Evolutionary conservation across 2,797 vertebrate genomes (phyloP), one percentile per base, ranked within the genome.

Genomic region (Staurois parvus): DNA sequence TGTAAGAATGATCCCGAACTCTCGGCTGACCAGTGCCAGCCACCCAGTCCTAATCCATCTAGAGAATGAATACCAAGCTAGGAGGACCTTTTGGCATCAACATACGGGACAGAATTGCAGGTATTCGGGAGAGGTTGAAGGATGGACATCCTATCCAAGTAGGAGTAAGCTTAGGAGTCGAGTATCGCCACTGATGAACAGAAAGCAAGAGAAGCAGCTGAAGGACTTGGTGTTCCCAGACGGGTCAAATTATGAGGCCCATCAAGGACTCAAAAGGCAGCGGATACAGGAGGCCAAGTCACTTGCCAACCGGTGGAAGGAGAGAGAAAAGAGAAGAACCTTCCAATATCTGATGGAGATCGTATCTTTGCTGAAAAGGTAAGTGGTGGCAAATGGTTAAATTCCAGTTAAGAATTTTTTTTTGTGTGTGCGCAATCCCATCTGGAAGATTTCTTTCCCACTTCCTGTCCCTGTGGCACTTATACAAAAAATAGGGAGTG

Each of bases 351-450:
- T 0, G 92, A 96, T 11, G 95, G 96, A 56, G 97, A 98, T 83
- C 88, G 92, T 56, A 90, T 96, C 21, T 99, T 99, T 79, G 95
- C 97, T 83, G 95, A 96, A 83, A 99, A 99, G 95, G 97, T 98
- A 83, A 59, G 52, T 1, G 52, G 0, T 24, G 48, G 48, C 88
- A 1, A 32, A 2, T 32, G 2, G 2, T 32, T 32, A n/a, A n/a
- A n/a, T n/a, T n/a, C n/a, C n/a, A n/a, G n/a, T n/a, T n/a, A n/a
- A n/a, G n/a, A n/a, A n/a, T 32, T 32, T 32, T 32, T 32, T 32
- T 32, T 4, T 32, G 2, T 34, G 6, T 37, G 34, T 37, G 34
- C 8, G 34, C 1, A 9, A 37, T 10, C 6, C 37, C 34, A 37
- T n/a, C n/a, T n/a, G n/a, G n/a, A n/a, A n/a, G n/a, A n/a, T n/a